These are phyloP conservation scores for Tokudaia tokunoshimensis DNA, from an alignment of 2,797 vertebrate species.

Conservation along the genomic window DNA sequence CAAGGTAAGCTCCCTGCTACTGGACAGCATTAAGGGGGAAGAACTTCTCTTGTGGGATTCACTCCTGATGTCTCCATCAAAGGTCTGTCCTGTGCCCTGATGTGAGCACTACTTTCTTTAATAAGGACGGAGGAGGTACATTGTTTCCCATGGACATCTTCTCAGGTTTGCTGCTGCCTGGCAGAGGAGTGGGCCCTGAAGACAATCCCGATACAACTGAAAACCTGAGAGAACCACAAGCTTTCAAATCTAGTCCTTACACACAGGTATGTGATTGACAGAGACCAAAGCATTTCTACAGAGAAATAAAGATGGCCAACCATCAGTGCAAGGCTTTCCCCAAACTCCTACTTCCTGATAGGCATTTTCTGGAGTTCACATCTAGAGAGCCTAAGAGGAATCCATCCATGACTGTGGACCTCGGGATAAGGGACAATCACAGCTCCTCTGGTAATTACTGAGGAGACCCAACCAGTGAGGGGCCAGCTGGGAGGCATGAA, in stretches of 20 bases:
- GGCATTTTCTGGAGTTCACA: slow-evolving; percentile 51
- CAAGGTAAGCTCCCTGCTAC: neutral
- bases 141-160: neutral
- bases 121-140: rapidly evolving
- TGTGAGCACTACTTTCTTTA: neutral
- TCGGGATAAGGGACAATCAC: neutral
- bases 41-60: neutral
- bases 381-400: neutral
- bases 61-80: neutral
- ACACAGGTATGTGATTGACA: neutral
- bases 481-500: neutral
- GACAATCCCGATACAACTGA: neutral
- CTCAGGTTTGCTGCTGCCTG: neutral
- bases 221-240: neutral
- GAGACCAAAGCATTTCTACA: neutral
- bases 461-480: neutral
- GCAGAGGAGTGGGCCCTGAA: neutral
- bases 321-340: neutral
- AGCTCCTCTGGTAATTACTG: neutral
- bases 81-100: neutral
- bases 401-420: neutral
- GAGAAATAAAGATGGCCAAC: neutral
- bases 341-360: neutral
- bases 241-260: neutral
- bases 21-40: neutral